phyloP scores from a whole-genome alignment of 2,888 invertebrate species.

The Melanostoma mellinum region DNA sequence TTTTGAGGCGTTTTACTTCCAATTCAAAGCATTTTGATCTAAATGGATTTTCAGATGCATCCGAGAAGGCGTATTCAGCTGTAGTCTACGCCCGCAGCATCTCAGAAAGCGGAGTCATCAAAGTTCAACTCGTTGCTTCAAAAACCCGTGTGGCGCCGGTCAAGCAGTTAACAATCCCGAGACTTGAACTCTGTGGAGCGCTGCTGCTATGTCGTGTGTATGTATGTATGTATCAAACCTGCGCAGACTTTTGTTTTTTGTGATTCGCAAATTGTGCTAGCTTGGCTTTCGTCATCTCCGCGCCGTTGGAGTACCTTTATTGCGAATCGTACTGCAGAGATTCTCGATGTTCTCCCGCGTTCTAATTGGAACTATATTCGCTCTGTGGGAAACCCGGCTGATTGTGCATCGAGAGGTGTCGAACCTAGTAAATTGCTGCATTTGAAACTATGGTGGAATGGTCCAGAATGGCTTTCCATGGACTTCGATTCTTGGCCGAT shows the following conservation, averaged over 20 bases:
- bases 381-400: constrained; percentile 71
- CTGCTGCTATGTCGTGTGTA: too few species aligned
- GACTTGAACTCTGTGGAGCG: constrained; percentile 34
- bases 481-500: neutral
- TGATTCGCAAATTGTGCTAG: too few species aligned
- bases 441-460: constrained; percentile 72
- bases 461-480: constrained; percentile 60
- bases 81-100: constrained; percentile 28
- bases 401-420: constrained; percentile 70
- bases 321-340: too few species aligned
- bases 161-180: constrained; percentile 47
- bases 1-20: neutral
- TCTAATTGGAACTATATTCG: neutral
- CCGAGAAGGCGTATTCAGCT: neutral
- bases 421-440: constrained; percentile 50
- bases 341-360: too few species aligned
- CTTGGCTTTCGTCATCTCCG: too few species aligned
- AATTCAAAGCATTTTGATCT: constrained; percentile 4
- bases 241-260: too few species aligned
- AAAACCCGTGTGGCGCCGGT: constrained; percentile 64
- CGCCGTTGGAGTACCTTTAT: too few species aligned
- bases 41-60: constrained; percentile 26
- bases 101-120: neutral
- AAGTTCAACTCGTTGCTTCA: constrained; percentile 18
- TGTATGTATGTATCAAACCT: too few species aligned